Evolutionary conservation across 2,113 vertebrate genomes (phyloP).

Genomic region (Ptilonorhynchus violaceus): DNA sequence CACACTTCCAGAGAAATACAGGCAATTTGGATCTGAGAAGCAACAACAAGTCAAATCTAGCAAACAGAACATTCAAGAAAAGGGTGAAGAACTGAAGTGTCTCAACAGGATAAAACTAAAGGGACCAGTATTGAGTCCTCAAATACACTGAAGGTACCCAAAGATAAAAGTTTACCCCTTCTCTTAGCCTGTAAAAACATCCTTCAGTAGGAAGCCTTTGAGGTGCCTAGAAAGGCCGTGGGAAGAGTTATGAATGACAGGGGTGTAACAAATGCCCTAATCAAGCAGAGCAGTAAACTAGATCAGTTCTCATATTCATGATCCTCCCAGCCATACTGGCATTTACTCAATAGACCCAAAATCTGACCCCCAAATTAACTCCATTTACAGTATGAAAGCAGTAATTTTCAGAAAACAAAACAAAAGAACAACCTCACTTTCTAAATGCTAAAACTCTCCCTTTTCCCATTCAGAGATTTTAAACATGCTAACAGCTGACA

Average conservation of each 20-base stretch:
- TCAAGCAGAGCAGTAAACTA: background rate
- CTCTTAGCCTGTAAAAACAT: background rate
- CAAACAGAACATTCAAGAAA: background rate
- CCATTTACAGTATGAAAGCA: background rate
- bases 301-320: background rate
- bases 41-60: background rate
- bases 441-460: background rate
- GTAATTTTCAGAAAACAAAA: background rate
- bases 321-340: background rate
- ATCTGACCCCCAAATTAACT: background rate
- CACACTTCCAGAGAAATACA: background rate
- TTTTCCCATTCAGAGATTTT: background rate
- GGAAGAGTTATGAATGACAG: background rate
- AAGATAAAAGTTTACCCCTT: background rate
- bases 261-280: background rate
- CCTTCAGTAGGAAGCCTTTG: background rate
- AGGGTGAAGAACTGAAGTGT: background rate
- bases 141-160: background rate
- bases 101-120: background rate
- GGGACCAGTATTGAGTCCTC: background rate
- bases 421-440: background rate
- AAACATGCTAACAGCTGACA: background rate
- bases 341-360: background rate
- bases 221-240: background rate
- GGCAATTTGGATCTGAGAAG: background rate